phyloP scores from a whole-genome alignment of 2,797 vertebrate genomes.

The Hemitrygon akajei region DNA sequence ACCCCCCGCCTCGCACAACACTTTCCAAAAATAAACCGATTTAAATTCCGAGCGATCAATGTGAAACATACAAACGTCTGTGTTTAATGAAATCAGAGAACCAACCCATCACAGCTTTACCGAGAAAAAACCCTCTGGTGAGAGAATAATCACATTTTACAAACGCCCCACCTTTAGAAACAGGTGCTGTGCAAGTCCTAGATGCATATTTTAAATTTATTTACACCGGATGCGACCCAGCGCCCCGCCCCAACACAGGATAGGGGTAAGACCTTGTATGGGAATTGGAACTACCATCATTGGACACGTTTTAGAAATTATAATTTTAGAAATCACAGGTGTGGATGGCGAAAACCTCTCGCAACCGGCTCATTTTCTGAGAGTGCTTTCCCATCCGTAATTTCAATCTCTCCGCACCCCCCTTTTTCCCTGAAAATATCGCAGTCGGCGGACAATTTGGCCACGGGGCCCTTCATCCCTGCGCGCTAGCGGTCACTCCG shows the following conservation, averaged over 20 bases:
- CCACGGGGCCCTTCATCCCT: no score
- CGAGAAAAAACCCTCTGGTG: neutral
- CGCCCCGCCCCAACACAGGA: neutral
- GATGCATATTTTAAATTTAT: conserved; percentile 21
- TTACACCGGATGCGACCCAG: neutral
- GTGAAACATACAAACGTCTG: neutral
- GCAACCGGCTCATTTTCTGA: neutral
- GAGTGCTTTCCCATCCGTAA: no score
- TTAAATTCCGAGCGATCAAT: neutral
- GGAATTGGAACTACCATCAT: neutral
- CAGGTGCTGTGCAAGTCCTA: neutral
- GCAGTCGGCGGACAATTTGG: no score
- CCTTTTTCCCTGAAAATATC: no score
- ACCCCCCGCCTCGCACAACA: neutral
- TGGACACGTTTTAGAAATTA: neutral
- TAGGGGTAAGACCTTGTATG: no score
- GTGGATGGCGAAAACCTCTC: neutral
- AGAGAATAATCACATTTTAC: neutral
- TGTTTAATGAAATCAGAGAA: neutral
- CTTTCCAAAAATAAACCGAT: neutral
- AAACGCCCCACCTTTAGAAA: neutral
- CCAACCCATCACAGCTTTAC: neutral
- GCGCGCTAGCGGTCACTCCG: no score
- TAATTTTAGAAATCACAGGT: neutral
- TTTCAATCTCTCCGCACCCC: no score